phyloP scores from a whole-genome alignment of 2,797 vertebrate species.

The Centropyge bicolor region DNA sequence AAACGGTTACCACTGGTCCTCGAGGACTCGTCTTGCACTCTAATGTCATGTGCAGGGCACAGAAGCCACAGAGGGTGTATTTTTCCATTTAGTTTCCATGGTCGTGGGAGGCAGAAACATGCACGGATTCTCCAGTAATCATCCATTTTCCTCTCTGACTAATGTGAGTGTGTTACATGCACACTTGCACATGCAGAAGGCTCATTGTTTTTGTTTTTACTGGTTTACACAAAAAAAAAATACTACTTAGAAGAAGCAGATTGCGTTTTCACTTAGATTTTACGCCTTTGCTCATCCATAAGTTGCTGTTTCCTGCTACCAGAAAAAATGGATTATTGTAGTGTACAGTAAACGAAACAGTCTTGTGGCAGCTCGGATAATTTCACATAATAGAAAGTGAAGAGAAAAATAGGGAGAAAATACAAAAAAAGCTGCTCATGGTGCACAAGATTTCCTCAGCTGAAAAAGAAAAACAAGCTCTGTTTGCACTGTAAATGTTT shows the following conservation, averaged over 20 bases:
- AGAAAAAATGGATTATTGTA: neutral
- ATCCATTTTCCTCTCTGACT: neutral
- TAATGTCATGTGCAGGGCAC: constrained; percentile 45
- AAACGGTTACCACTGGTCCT: constrained; percentile 41
- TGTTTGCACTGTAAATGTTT: neutral
- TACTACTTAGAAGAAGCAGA: neutral
- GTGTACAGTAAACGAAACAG: constrained; percentile 16
- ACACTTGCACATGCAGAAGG: neutral
- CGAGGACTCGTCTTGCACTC: constrained; percentile 23
- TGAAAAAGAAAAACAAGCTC: neutral
- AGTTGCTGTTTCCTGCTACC: neutral
- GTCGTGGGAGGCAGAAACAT: constrained; percentile 31
- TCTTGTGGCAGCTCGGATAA: neutral
- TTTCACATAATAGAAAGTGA: neutral
- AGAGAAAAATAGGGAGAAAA: neutral
- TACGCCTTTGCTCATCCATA: neutral
- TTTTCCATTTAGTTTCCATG: constrained; percentile 56
- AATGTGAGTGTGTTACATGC: constrained; percentile 9
- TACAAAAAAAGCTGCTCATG: neutral
- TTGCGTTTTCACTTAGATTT: neutral
- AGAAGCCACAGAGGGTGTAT: constrained; percentile 34
- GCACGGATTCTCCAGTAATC: neutral
- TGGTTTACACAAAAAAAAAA: neutral
- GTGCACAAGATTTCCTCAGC: neutral
- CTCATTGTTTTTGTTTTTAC: neutral